phyloP scores from a whole-genome alignment of 2,888 invertebrate species.

The Polyploca ridens region DNA sequence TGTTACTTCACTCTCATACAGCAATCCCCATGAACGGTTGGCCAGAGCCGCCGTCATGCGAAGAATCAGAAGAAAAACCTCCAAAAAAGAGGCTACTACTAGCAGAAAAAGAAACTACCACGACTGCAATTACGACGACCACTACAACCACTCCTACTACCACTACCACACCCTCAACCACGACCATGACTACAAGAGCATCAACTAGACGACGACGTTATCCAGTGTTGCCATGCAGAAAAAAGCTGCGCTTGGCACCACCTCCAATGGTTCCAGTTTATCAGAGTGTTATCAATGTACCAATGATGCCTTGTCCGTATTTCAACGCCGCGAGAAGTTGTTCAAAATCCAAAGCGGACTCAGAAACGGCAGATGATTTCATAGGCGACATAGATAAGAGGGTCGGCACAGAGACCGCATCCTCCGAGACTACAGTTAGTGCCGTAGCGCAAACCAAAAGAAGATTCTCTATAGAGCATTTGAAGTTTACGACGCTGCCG shows the following conservation, averaged over 20 bases:
- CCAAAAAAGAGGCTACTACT: background rate
- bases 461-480: no score
- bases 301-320: background rate
- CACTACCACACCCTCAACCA: conserved; percentile 24
- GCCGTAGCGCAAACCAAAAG: no score
- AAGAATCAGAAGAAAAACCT: conserved; percentile 33
- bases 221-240: background rate
- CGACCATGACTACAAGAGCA: background rate
- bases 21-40: conserved; percentile 35
- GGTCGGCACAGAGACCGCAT: no score
- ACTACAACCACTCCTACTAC: conserved; percentile 22
- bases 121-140: background rate
- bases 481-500: no score
- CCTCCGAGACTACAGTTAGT: no score
- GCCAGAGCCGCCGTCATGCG: conserved; percentile 49
- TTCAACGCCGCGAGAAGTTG: background rate
- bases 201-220: background rate
- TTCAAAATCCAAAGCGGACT: no score
- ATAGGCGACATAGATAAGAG: no score
- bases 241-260: background rate
- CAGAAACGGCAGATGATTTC: no score
- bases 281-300: background rate
- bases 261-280: background rate
- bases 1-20: background rate
- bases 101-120: conserved; percentile 9